Evolutionary conservation across 2,113 vertebrate genomes (phyloP).

Genomic region (Dascyllus trimaculatus): DNA sequence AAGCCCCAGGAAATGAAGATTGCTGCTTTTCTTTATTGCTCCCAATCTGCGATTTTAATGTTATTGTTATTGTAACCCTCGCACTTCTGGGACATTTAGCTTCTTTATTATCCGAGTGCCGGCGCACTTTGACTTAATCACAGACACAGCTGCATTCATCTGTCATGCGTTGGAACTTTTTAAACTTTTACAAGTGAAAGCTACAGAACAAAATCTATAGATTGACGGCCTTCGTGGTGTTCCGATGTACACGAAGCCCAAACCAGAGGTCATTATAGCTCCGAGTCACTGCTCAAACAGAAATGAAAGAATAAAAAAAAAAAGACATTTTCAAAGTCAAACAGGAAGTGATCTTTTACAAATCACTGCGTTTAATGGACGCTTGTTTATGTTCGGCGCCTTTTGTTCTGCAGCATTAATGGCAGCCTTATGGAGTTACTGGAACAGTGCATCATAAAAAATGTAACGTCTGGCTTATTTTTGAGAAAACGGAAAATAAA

Average conservation of each 20-base stretch:
- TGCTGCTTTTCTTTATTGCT: constrained; percentile 53
- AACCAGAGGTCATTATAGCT: neutral
- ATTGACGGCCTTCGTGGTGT: no score
- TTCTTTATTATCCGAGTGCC: constrained; percentile 17
- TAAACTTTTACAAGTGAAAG: neutral
- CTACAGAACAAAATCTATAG: neutral
- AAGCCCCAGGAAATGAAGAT: constrained; percentile 65
- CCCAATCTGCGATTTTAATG: constrained; percentile 70
- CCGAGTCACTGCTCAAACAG: neutral
- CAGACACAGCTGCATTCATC: constrained; percentile 13
- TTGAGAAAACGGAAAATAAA: neutral
- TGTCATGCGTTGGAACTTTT: neutral
- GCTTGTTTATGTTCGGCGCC: neutral
- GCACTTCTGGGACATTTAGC: constrained; percentile 22
- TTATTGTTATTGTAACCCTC: constrained; percentile 48
- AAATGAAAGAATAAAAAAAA: neutral
- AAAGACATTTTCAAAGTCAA: neutral
- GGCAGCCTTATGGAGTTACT: neutral
- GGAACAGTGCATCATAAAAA: constrained; percentile 1
- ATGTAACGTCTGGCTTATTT: neutral
- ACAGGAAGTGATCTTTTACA: no score
- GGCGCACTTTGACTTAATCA: constrained; percentile 41
- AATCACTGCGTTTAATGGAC: neutral
- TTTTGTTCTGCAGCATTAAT: neutral
- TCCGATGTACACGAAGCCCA: neutral